Base-by-base conservation (phyloP, 1,140 invertebrate genomes). In the Caenorhabditis inopinata region DNA sequence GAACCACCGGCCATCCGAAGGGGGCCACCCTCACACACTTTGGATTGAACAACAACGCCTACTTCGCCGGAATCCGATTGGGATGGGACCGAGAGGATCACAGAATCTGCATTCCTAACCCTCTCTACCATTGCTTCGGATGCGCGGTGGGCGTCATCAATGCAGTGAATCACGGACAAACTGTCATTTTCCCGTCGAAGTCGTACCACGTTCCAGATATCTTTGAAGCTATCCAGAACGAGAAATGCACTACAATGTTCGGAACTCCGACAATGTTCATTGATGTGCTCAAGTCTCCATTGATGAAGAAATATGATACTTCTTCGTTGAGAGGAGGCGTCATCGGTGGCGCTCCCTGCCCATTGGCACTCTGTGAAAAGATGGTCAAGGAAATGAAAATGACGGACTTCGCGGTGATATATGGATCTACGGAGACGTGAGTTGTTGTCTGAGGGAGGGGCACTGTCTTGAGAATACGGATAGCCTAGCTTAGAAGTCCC, bases 211-310 rank as follows among this genome's bases (percentile, higher is more conserved):
- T 93, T 38, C 88, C 89, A 23, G 90, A 91, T 25, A 92, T 92
- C 0, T 83, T 95, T 16, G 89, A 92, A 32, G 90, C 93, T 0
- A 91, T 94, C 18, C 87, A 91, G 21, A 88, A 92, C 23, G 93
- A 95, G 89, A 93, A 92, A 85, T 94, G 94, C 85, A 92, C 92
- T 1, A 86, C 93, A 2, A 88, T 94, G 14, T 94, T 93, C 84
- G 96, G 96, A 9, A 97, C 96, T 0, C 96, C 96, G 4, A 97
- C 96, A 0, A 98, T 98, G 95, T 95, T 93, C 88, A 93, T 96
- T 74, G 94, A 97, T 88, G 90, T 94, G 46, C 84, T 95, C 49
- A 78, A 74, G 21, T 29, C 78, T 78, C 79, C 79, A 2, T 62
- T 83, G 5, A 29, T 79, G 38, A 73, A 74, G 14, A 25, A 84